A percentile compares a stretch with the other conserved stretches of the same genome.
Evolutionary conservation across 2,113 vertebrate species (phyloP).

Genomic region (Tragulus kanchil): DNA sequence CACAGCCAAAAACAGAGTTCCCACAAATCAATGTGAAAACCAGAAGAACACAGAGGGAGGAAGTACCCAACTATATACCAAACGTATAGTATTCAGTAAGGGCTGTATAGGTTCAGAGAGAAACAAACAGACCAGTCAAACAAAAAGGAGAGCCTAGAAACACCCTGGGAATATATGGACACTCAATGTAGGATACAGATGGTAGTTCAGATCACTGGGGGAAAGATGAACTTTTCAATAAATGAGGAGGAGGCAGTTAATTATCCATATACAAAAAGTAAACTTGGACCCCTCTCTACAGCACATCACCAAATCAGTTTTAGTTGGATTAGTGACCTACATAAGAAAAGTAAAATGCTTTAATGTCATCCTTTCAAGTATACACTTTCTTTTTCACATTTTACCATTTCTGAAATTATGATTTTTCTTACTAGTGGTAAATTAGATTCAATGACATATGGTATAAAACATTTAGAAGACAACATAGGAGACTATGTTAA

Average conservation of each 20-base stretch:
- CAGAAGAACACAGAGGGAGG: background rate
- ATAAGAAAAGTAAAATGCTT: slow-evolving; percentile 18
- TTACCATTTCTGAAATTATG: slow-evolving; percentile 23
- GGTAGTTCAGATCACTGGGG: background rate
- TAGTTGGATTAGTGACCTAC: background rate
- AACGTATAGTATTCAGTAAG: background rate
- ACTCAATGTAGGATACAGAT: background rate
- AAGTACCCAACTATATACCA: background rate
- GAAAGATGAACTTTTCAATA: background rate
- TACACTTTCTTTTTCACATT: background rate
- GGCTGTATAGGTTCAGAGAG: background rate
- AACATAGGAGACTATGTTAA: background rate
- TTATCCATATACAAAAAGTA: background rate
- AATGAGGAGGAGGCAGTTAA: background rate
- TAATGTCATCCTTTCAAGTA: background rate
- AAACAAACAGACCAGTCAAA: background rate
- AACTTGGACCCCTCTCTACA: background rate
- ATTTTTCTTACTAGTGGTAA: background rate
- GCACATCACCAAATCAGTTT: background rate
- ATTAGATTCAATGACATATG: background rate
- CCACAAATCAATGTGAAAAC: background rate
- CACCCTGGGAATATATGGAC: background rate
- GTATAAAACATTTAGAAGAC: background rate
- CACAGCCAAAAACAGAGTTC: background rate
- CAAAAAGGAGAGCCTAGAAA: background rate